These are phyloP conservation scores for Drepana falcataria DNA, from an alignment of 2,888 invertebrate genomes.

Conservation along the genomic window DNA sequence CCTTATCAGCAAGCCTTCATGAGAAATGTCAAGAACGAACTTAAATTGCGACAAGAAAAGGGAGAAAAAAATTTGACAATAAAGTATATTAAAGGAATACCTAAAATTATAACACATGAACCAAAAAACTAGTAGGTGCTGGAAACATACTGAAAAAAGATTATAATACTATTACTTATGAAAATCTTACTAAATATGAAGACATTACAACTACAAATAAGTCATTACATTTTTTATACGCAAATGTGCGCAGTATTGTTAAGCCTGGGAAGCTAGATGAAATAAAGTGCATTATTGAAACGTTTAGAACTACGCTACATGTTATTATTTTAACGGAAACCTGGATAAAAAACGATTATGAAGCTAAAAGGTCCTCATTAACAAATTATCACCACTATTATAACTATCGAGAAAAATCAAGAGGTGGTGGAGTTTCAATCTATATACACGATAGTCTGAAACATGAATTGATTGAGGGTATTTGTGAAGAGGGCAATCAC, in stretches of 20 bases:
- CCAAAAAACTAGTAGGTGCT: conserved; percentile 8
- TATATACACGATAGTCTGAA: background rate
- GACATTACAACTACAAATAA: conserved; percentile 7
- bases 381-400: conserved; percentile 4
- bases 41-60: conserved; percentile 4
- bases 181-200: conserved; percentile 6
- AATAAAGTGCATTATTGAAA: conserved; percentile 6
- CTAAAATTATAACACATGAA: conserved; percentile 11
- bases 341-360: conserved; percentile 14
- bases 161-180: conserved; percentile 6
- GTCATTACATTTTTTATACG: conserved; percentile 8
- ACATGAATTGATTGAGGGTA: background rate
- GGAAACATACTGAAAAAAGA: background rate
- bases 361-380: conserved; percentile 5
- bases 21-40: conserved; percentile 8
- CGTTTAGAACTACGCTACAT: conserved; percentile 7
- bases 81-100: conserved; percentile 14
- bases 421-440: conserved; percentile 6
- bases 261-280: too few species aligned
- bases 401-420: background rate
- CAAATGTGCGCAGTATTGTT: conserved; percentile 10
- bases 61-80: conserved; percentile 12
- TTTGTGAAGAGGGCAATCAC: background rate
- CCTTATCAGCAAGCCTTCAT: conserved; percentile 11
- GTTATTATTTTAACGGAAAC: conserved; percentile 16